Conservation (phyloP, 1,140 invertebrate genomes). For the Danaus plexippus region DNA sequence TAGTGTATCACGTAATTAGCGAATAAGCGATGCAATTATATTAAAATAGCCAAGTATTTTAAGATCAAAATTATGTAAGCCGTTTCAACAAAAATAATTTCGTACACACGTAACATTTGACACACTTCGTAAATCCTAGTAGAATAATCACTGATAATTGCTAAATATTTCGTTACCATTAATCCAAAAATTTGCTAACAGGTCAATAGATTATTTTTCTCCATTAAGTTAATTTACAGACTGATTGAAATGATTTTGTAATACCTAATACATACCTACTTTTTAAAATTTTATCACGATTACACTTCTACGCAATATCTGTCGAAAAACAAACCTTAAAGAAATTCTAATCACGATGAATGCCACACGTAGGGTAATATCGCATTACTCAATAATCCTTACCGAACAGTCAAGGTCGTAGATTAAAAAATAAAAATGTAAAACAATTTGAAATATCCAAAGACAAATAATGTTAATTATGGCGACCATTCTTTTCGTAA, state of each 20-base stretch:
- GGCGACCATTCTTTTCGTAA: too few species aligned
- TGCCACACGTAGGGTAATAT: constrained; percentile 6
- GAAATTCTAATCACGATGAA: constrained; percentile 24
- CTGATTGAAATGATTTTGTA: too few species aligned
- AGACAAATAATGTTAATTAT: too few species aligned
- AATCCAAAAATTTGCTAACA: too few species aligned
- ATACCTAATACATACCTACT: too few species aligned
- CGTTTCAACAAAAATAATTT: constrained; percentile 11
- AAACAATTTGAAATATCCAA: too few species aligned
- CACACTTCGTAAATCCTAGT: too few species aligned
- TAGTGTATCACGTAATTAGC: constrained; percentile 20
- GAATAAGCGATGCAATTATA: constrained; percentile 18
- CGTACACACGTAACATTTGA: constrained; percentile 6
- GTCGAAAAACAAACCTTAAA: constrained; percentile 17
- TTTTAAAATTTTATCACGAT: neutral
- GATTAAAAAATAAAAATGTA: too few species aligned
- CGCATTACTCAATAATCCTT: constrained; percentile 4
- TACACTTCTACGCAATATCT: constrained; percentile 3
- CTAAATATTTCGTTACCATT: too few species aligned
- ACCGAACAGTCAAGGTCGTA: constrained; percentile 6
- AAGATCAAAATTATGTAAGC: constrained; percentile 7
- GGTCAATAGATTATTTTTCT: too few species aligned
- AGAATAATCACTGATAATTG: too few species aligned
- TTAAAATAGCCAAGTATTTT: constrained; percentile 11
- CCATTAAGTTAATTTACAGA: too few species aligned